Conservation (phyloP, 1,140 invertebrate genomes). For the Limonius californicus region DNA sequence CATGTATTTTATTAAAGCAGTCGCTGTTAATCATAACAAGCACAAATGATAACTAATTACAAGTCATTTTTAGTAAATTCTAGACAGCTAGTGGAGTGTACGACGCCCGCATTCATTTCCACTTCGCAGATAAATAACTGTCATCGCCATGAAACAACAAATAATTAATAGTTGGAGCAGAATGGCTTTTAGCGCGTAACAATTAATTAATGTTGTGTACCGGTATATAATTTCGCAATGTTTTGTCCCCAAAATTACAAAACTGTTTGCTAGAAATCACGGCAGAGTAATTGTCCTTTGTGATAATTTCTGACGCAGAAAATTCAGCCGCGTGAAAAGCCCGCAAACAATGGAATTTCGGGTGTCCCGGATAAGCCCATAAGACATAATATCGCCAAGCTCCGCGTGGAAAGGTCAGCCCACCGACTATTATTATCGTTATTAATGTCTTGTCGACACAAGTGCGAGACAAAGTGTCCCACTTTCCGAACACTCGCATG, state of each 20-base stretch:
- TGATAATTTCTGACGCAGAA: conserved; percentile 36
- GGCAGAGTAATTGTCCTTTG: conserved; percentile 35
- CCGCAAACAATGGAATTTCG: conserved; percentile 33
- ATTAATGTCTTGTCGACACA: too few species aligned
- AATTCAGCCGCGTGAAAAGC: conserved; percentile 34
- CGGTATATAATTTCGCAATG: conserved; percentile 12
- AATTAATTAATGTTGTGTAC: conserved; percentile 15
- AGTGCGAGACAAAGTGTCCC: too few species aligned
- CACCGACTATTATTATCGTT: not conserved
- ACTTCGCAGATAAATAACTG: conserved; percentile 12
- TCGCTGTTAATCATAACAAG: too few species aligned
- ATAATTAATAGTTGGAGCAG: conserved; percentile 8
- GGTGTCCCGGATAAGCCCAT: conserved; percentile 25
- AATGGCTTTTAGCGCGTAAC: conserved; percentile 11
- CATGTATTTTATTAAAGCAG: too few species aligned
- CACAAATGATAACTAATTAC: not conserved
- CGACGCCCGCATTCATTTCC: not conserved
- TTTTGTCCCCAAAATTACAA: conserved; percentile 23
- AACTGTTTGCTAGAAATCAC: conserved; percentile 35
- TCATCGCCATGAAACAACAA: conserved; percentile 4
- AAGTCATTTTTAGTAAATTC: not conserved
- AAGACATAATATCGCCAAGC: not conserved
- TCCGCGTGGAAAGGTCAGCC: conserved; percentile 7
- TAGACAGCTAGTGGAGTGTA: not conserved
- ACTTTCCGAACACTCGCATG: too few species aligned